Percentiles rank a stretch among this genome's conserved stretches.
phyloP scores from a whole-genome alignment of 2,113 vertebrate genomes.

The Equus quagga region DNA sequence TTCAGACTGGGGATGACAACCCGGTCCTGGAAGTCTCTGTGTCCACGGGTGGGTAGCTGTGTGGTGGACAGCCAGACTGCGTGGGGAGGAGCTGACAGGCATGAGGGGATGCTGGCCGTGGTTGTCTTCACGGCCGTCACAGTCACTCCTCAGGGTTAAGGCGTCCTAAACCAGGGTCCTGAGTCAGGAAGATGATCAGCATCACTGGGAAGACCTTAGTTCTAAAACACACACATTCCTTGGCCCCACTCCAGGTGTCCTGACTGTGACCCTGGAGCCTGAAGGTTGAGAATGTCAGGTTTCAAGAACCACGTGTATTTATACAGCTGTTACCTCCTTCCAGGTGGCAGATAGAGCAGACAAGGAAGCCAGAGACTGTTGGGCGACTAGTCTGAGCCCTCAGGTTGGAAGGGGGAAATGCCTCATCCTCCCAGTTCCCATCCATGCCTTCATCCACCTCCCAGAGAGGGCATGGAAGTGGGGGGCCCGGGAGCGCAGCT shows the following conservation, averaged over 20 bases:
- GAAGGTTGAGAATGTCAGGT: not conserved
- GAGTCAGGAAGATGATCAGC: not conserved
- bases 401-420: not conserved
- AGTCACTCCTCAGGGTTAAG: not conserved
- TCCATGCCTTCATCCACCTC: not conserved
- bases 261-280: not conserved
- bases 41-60: accelerated
- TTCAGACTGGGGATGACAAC: not conserved
- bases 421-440: too few relatives aligned
- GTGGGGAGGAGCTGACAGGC: too few relatives aligned
- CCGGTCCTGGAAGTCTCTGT: not conserved
- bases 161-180: not conserved
- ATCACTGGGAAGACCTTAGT: not conserved
- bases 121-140: not conserved
- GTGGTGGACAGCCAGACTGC: not conserved
- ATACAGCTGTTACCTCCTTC: not conserved
- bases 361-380: not conserved
- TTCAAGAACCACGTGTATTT: not conserved
- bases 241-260: not conserved
- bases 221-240: not conserved
- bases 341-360: not conserved
- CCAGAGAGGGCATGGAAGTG: not conserved
- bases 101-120: not conserved
- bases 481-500: not conserved
- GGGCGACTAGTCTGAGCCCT: not conserved